These are phyloP conservation scores for Sebastes umbrosus DNA, from an alignment of 2,797 vertebrate genomes.

Conservation along the genomic window DNA sequence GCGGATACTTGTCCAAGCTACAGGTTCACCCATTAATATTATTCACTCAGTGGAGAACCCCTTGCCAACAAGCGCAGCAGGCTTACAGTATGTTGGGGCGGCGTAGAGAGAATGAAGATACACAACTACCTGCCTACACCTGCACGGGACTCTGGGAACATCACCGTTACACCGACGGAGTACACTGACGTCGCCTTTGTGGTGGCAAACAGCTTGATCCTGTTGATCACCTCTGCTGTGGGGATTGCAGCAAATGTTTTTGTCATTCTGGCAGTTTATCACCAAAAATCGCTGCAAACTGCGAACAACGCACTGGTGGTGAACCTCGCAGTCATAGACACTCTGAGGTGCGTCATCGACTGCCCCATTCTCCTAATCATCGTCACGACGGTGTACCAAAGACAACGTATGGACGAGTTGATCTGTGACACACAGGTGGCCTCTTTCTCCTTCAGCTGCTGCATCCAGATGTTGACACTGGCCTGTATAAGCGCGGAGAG, in stretches of 20 bases:
- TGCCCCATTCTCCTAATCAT: slow-evolving; percentile 79
- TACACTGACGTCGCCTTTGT: slow-evolving; percentile 57
- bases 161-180: slow-evolving; percentile 31
- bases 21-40: slow-evolving; percentile 40
- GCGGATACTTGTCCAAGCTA: slow-evolving; percentile 62
- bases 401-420: slow-evolving; percentile 27
- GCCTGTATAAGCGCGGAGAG: slow-evolving; percentile 82
- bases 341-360: slow-evolving; percentile 74
- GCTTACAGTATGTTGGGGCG: neutral
- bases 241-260: slow-evolving; percentile 80
- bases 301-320: slow-evolving; percentile 82
- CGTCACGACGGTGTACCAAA: slow-evolving; percentile 35
- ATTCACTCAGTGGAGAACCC: slow-evolving; percentile 25
- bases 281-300: slow-evolving; percentile 79
- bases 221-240: slow-evolving; percentile 68
- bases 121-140: slow-evolving; percentile 26
- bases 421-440: slow-evolving; percentile 76
- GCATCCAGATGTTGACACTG: slow-evolving; percentile 80
- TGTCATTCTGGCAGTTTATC: slow-evolving; percentile 79
- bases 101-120: neutral
- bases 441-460: slow-evolving; percentile 81
- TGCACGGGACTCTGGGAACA: slow-evolving; percentile 59
- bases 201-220: slow-evolving; percentile 66
- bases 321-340: slow-evolving; percentile 79
- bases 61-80: neutral